These are phyloP conservation scores for Halcyon smyrnensis DNA, from an alignment of 2,797 vertebrate genomes.

Conservation along the genomic window DNA sequence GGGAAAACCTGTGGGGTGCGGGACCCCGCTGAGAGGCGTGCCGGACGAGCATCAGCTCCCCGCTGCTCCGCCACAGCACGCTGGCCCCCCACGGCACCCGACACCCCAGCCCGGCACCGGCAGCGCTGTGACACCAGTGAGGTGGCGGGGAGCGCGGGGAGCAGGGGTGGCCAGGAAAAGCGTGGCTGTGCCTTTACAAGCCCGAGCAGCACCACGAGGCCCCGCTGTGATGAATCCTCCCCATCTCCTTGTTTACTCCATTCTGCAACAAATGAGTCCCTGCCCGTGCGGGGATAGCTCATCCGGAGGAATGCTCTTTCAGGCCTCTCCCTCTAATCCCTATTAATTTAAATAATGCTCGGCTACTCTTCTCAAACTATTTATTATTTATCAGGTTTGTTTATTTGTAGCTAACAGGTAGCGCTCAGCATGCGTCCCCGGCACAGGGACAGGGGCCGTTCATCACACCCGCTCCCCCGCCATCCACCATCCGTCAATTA, in stretches of 20 bases:
- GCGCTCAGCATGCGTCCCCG: conserved; percentile 81
- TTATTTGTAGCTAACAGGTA: conserved; percentile 99
- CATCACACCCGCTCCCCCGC: conserved; percentile 83
- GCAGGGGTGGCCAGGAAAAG: background rate
- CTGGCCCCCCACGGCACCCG: background rate
- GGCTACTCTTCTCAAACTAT: conserved; percentile 87
- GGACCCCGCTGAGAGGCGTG: fast-evolving
- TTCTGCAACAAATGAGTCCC: conserved; percentile 59
- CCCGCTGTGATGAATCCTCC: conserved; percentile 57
- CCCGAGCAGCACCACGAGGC: background rate
- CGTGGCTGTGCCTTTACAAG: background rate
- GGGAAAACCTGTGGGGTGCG: background rate
- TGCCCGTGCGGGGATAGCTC: conserved; percentile 72
- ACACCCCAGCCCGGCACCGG: fast-evolving
- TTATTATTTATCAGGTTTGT: conserved; percentile 97
- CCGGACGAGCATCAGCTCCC: fast-evolving
- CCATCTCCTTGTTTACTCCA: conserved; percentile 67
- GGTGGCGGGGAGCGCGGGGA: background rate
- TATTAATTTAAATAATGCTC: conserved; percentile 94
- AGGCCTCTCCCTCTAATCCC: conserved; percentile 89
- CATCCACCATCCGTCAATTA: conserved; percentile 83
- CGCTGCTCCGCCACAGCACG: fast-evolving
- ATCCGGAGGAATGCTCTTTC: conserved; percentile 77
- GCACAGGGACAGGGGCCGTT: conserved; percentile 86
- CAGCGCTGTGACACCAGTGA: fast-evolving